Evolutionary conservation across 2,113 vertebrate genomes (phyloP), one percentile per base, ranked within the genome.

Genomic region (Gavialis gangeticus): DNA sequence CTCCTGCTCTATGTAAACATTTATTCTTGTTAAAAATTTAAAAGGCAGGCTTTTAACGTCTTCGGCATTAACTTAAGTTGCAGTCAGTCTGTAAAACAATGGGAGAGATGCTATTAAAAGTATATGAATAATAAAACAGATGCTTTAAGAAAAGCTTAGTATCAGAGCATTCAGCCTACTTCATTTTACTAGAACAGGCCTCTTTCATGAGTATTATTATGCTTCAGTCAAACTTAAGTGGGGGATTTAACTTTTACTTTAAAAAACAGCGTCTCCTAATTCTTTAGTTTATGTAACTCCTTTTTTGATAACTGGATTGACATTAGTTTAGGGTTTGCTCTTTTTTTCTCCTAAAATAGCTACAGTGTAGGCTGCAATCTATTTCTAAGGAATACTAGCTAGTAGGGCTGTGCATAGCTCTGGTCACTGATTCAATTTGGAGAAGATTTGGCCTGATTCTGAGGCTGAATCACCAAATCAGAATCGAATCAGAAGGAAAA

Each of bases 1-100:
- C 78, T 75, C 54, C 10, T 84, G 57, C 5, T 94, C 62, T 88
- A 14, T 79, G 30, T 60, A 90, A 5, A 30, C 87, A 90, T 87
- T 87, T 73, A 93, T 88, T 97, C 84, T 89, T 7, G 3, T 97
- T 96, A 95, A 97, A 97, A 96, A 96, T 97, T 97, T 96, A 96
- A 95, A 90, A 95, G 93, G 75, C 25, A 86, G 34, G 63, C 79
- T 96, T 93, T 95, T 92, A 94, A 94, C 90, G 82, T 89, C 87
- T 55, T 94, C 86, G 54, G 55, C 76, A 92, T 94, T 96, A 97
- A 95, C 75, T 94, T 93, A 89, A 94, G 83, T 85, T 87, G 77
- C 46, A 91, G 91, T 62, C 71, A 82, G 92, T 28, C 93, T 83
- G 82, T 95, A 96, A 97, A 97, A 94, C 79, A 88, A 83, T 82